Base-by-base conservation (phyloP, 2,797 vertebrate species). In the Odontamblyopus rebecca region DNA sequence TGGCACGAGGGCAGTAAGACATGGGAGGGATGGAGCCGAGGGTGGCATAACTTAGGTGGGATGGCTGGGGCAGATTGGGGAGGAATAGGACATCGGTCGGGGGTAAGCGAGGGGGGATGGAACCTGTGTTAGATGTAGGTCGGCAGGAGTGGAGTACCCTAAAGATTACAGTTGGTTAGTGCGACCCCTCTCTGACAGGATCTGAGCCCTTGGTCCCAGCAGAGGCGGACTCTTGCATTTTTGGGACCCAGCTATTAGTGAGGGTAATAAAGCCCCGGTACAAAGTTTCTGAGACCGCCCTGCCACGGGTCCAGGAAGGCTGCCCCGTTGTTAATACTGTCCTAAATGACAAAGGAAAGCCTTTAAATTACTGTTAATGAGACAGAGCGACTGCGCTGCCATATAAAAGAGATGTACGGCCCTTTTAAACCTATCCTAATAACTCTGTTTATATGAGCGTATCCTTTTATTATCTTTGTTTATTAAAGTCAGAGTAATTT, bases 121-220 rank as follows among this genome's bases (percentile, higher is more conserved):
- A 88, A 85, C 89, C 56, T 4, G 81, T 57, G 75, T 92, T 89
- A 90, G 90, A 92, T 92, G 90, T 91, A 77, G 89, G 89, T 93
- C 89, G 87, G 91, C 83, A 75, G 90, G 91, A 91, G 89, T 89
- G 89, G 86, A 90, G 90, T 87, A 87, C 89, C 90, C 90, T 88
- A 88, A 92, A 91, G 89, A 92, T 91, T 92, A 91, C 83, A 90
- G 89, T 91, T 87, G 86, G 89, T 91, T 91, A 88, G 87, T 79
- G 83, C 81, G 89, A 92, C 91, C 89, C 87, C 88, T 89, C 83
- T 89, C 91, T 89, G 91, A 91, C 90, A 92, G 87, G 85, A 92
- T 93, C 89, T 91, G 87, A 92, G 90, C 86, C 82, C 79, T 76
- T 64, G 68, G 79, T 92, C 91, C 90, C 92, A 88, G 86, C 89